Percentiles rank a stretch among this genome's conserved stretches.
Conservation (phyloP, 2,797 vertebrate species). For the Spatula versicolor region DNA sequence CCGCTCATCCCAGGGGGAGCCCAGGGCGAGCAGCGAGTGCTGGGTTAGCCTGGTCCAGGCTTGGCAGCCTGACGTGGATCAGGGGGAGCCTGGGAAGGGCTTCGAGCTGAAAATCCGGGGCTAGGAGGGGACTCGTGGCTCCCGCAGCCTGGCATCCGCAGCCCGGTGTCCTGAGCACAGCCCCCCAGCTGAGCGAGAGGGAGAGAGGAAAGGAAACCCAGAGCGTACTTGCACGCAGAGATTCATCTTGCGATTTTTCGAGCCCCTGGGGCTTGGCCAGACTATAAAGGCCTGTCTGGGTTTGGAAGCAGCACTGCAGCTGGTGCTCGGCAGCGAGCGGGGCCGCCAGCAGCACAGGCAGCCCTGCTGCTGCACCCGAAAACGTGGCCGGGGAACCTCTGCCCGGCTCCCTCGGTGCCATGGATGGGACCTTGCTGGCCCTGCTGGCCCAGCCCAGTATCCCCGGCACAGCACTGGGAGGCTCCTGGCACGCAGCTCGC, state of each 20-base stretch:
- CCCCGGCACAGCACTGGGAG: too few species aligned
- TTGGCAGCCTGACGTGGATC: not conserved
- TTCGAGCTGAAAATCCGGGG: not conserved
- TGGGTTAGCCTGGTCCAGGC: not conserved
- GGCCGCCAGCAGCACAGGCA: rapidly evolving
- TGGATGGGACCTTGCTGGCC: not conserved
- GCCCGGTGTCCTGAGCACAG: not conserved
- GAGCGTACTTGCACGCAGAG: not conserved
- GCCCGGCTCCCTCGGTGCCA: not conserved
- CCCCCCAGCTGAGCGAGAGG: not conserved
- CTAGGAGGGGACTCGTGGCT: not conserved
- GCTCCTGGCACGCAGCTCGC: not conserved
- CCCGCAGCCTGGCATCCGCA: not conserved
- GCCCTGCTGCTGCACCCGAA: not conserved
- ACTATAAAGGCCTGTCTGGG: constrained; percentile 55
- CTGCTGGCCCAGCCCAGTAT: not conserved
- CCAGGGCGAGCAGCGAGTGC: not conserved
- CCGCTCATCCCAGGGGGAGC: not conserved
- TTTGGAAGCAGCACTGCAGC: constrained; percentile 33
- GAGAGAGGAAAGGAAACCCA: constrained; percentile 8
- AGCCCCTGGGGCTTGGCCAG: constrained; percentile 61
- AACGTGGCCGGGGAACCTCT: not conserved
- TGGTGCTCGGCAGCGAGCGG: not conserved
- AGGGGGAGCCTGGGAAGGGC: not conserved
- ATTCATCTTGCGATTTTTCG: constrained; percentile 51